Base-by-base conservation (phyloP, 2,888 invertebrate species). In the Drosophila stalkeri region DNA sequence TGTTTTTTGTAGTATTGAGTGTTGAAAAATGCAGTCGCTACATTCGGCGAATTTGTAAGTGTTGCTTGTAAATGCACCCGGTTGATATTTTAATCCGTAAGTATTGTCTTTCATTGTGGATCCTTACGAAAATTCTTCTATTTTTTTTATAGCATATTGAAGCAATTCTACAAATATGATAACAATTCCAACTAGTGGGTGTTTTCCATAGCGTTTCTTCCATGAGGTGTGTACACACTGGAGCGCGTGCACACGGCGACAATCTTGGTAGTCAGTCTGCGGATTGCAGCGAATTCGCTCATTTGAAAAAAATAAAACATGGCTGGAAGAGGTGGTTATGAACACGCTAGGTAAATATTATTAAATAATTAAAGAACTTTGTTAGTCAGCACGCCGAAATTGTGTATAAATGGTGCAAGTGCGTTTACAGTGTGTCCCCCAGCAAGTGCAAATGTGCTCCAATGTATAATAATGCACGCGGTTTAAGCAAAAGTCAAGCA, bases 251-350 rank as follows among this genome's bases (percentile, higher is more conserved):
- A 70, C 77, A 78, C 77, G 78, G 77, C 77, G 77, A 79, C 72
- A 75, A 78, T 49, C 49, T 71, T 75, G 44, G 64, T 71, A 78
- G 77, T 77, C 75, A 74, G 71, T 72, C 80, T 80, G 79, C 79
- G 81, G 79, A 86, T 80, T 88, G 86, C 84, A 81, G 88, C 86
- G 72, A 89, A 86, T 91, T 91, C 91, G 91, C 91, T 92, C 92
- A 92, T 91, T 92, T 89, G 90, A 85, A 92, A 91, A 92, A 92
- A 93, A 92, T 92, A 92, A 96, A 97, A 97, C 96, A 97, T 97
- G 97, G 97, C 97, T 95, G 96, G 96, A 94, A 96, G 96, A 94
- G 95, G 96, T 96, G 95, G 96, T 94, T 96, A 95, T 95, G 96
- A 96, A 93, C 96, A 97, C 95, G 95, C 95, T 94, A 97, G 97